phyloP scores from a whole-genome alignment of 2,888 invertebrate genomes.

The Gisinianus flammeolus region DNA sequence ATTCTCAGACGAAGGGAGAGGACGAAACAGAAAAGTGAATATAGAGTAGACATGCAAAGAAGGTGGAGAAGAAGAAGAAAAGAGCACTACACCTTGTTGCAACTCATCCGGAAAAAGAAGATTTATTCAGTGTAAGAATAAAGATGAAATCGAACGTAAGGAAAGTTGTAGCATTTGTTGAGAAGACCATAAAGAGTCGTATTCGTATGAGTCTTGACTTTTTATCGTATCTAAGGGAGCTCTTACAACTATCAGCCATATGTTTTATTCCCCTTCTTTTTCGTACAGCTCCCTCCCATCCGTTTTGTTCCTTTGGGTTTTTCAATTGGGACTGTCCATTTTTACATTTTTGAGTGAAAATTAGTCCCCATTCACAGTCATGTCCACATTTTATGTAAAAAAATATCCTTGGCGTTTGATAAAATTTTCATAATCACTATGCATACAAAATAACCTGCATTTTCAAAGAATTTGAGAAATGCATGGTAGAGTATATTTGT shows the following conservation, averaged over 20 bases:
- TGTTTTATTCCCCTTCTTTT: not conserved
- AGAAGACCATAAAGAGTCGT: slow-evolving; percentile 11
- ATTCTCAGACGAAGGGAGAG: not conserved
- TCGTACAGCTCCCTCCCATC: not conserved
- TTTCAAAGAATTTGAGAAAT: no score
- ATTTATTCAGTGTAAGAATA: slow-evolving; percentile 33
- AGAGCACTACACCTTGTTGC: slow-evolving; percentile 2
- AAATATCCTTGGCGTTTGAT: not conserved
- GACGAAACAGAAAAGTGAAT: not conserved
- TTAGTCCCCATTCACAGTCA: no score
- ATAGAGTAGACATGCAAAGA: not conserved
- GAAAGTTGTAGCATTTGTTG: slow-evolving; percentile 18
- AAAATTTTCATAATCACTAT: not conserved
- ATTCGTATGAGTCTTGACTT: slow-evolving; percentile 15
- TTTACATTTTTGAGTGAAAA: no score
- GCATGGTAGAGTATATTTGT: no score
- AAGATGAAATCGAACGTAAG: not conserved
- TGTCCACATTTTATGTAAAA: no score
- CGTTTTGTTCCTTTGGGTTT: not conserved
- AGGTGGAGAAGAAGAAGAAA: not conserved
- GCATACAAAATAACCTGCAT: not conserved
- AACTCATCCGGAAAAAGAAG: slow-evolving; percentile 8
- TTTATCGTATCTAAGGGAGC: slow-evolving; percentile 10
- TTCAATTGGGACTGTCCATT: not conserved
- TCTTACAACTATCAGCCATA: not conserved